Conservation (phyloP, 2,113 vertebrate species). For the Perca schrenkii region DNA sequence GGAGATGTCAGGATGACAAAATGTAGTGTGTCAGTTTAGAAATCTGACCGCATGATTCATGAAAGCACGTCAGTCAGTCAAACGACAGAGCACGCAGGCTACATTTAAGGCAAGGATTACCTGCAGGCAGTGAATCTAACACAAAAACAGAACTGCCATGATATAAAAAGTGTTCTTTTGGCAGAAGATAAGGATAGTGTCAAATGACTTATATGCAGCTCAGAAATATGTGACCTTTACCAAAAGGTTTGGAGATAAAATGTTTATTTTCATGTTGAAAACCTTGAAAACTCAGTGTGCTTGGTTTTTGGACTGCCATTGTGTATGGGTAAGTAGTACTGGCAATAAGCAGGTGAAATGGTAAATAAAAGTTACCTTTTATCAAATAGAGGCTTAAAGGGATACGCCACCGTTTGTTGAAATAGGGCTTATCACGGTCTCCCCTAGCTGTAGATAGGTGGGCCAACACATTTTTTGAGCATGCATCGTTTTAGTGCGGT, state of each 20-base stretch:
- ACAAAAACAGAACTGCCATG: slow-evolving; percentile 35
- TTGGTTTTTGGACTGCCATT: neutral
- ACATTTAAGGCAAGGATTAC: slow-evolving; percentile 41
- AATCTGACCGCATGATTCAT: slow-evolving; percentile 64
- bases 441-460: too few relatives aligned
- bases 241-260: slow-evolving; percentile 30
- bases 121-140: slow-evolving; percentile 28
- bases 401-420: too few relatives aligned
- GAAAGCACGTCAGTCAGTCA: slow-evolving; percentile 58
- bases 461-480: too few relatives aligned
- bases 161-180: slow-evolving; percentile 51
- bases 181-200: slow-evolving; percentile 24
- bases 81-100: slow-evolving; percentile 29
- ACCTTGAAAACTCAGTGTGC: neutral
- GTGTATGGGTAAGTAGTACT: neutral
- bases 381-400: neutral
- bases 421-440: too few relatives aligned
- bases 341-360: too few relatives aligned
- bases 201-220: slow-evolving; percentile 8
- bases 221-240: slow-evolving; percentile 56
- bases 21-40: slow-evolving; percentile 48
- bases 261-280: neutral
- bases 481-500: too few relatives aligned
- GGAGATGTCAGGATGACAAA: slow-evolving; percentile 70
- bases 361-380: slow-evolving; percentile 2